Conservation (phyloP, 2,113 vertebrate genomes). For the Takifugu flavidus region DNA sequence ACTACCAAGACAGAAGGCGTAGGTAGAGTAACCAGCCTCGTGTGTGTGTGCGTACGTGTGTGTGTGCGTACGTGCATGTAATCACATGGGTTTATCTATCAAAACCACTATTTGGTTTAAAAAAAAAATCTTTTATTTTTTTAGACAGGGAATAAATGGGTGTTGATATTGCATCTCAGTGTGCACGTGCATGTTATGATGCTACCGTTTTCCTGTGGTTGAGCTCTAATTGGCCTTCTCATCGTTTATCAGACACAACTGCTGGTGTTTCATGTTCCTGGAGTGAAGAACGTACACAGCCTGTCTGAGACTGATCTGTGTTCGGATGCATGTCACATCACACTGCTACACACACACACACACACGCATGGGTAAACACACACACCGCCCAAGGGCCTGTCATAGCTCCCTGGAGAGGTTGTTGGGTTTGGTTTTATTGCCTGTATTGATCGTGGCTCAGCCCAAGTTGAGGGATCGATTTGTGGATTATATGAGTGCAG, state of each 20-base stretch:
- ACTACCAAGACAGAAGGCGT: slow-evolving; percentile 31
- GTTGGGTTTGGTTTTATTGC: slow-evolving; percentile 61
- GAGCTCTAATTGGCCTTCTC: too few species aligned
- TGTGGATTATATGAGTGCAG: slow-evolving; percentile 31
- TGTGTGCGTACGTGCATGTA: slow-evolving; percentile 10
- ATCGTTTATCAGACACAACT: too few species aligned
- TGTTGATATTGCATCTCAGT: too few species aligned
- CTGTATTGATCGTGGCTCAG: slow-evolving; percentile 53
- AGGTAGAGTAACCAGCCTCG: slow-evolving; percentile 45
- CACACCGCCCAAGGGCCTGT: slow-evolving; percentile 37
- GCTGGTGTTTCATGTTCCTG: too few species aligned
- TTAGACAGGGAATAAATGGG: too few species aligned
- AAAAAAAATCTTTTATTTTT: too few species aligned
- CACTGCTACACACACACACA: slow-evolving; percentile 14
- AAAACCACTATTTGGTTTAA: neutral
- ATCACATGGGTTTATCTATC: slow-evolving; percentile 3
- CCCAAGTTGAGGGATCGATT: slow-evolving; percentile 52
- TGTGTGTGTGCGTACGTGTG: slow-evolving; percentile 6
- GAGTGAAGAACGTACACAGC: too few species aligned
- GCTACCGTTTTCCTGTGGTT: too few species aligned
- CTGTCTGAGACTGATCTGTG: slow-evolving; percentile 32
- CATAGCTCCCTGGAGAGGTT: slow-evolving; percentile 48
- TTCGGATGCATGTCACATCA: slow-evolving; percentile 19
- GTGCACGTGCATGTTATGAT: too few species aligned
- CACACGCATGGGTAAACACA: slow-evolving; percentile 5